Conservation (phyloP, 2,797 vertebrate genomes). For the Orientallactaga sibirica region DNA sequence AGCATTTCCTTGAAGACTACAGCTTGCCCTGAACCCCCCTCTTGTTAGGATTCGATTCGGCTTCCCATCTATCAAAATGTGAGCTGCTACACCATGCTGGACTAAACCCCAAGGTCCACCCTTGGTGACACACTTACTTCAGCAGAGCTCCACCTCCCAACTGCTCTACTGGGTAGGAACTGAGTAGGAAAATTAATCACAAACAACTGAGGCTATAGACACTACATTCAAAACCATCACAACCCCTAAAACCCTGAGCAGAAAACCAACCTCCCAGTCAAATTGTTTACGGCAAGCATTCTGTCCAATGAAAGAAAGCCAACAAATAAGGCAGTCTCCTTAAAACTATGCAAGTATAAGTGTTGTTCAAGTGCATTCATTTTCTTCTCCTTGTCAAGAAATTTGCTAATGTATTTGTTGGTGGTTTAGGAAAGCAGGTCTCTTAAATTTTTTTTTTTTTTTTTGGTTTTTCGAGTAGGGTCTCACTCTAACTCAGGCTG, state of each 20-base stretch:
- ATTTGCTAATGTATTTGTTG: background rate
- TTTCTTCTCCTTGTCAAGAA: background rate
- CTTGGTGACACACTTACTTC: too few relatives aligned
- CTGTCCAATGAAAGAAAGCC: background rate
- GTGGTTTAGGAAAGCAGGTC: background rate
- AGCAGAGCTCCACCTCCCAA: too few relatives aligned
- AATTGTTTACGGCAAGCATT: background rate
- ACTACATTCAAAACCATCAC: too few relatives aligned
- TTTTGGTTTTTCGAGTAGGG: too few relatives aligned
- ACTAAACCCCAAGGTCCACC: too few relatives aligned
- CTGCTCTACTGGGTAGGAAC: too few relatives aligned
- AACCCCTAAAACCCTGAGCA: background rate
- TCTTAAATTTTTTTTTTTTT: too few relatives aligned
- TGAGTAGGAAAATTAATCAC: too few relatives aligned
- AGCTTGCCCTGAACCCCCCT: background rate
- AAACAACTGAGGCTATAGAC: too few relatives aligned
- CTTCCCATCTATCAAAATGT: background rate
- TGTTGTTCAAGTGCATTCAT: background rate
- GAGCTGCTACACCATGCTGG: background rate
- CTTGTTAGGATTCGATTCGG: background rate
- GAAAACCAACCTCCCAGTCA: background rate
- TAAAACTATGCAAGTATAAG: background rate
- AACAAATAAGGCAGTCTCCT: background rate
- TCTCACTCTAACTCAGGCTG: too few relatives aligned
- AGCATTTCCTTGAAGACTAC: background rate